These are phyloP conservation scores for Phalacrocorax pelagicus DNA, from an alignment of 2,113 vertebrate genomes.

Conservation along the genomic window DNA sequence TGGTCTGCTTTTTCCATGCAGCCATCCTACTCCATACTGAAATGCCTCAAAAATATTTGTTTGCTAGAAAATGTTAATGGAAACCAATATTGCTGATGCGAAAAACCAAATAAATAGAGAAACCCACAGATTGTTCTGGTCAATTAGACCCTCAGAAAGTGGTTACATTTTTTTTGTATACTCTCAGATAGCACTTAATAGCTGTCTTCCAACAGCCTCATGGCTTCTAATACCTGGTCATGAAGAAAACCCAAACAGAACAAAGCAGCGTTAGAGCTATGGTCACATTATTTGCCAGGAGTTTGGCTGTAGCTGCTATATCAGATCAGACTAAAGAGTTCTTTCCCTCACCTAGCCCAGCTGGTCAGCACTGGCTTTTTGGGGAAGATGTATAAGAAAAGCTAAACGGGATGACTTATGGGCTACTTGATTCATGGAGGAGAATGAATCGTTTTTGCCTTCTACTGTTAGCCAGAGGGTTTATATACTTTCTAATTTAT, in stretches of 20 bases:
- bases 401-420: not conserved
- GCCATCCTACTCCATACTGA: not conserved
- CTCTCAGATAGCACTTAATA: not conserved
- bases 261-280: not conserved
- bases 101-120: not conserved
- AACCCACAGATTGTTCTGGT: not conserved
- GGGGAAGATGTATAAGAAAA: not conserved
- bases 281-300: not conserved
- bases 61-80: not conserved
- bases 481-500: not conserved
- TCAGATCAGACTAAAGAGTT: not conserved
- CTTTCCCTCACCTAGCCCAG: not conserved
- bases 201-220: not conserved
- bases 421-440: not conserved
- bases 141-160: not conserved
- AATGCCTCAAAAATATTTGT: not conserved
- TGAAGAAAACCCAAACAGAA: not conserved
- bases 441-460: not conserved
- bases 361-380: not conserved
- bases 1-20: constrained; percentile 2
- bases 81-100: not conserved
- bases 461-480: not conserved
- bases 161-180: not conserved
- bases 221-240: not conserved
- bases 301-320: not conserved